Evolutionary conservation across 2,113 vertebrate species (phyloP).

Genomic region (Cyanistes caeruleus): DNA sequence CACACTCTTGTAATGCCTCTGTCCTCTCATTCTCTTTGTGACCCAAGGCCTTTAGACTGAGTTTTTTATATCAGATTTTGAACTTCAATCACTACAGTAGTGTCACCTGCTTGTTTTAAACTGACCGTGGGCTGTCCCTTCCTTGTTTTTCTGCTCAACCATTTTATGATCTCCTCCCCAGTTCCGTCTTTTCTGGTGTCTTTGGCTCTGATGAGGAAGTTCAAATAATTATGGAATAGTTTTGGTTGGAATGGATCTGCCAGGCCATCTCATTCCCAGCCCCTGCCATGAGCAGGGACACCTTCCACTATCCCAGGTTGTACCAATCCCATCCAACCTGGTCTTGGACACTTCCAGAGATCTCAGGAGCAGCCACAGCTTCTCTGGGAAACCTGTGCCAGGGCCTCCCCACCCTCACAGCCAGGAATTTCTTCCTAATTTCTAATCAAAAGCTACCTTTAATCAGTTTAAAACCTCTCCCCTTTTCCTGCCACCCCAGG

Average conservation of each 20-base stretch:
- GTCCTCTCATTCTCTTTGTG: accelerated
- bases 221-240: background rate
- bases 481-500: background rate
- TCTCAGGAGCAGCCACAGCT: background rate
- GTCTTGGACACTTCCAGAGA: background rate
- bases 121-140: background rate
- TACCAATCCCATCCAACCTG: background rate
- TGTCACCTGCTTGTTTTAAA: background rate
- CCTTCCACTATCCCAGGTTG: accelerated
- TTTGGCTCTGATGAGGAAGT: background rate
- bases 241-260: background rate
- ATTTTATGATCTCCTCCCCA: background rate
- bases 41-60: background rate
- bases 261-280: background rate
- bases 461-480: background rate
- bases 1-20: accelerated
- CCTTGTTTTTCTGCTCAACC: background rate
- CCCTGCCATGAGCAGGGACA: background rate
- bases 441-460: background rate
- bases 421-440: background rate
- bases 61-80: background rate
- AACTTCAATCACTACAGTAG: background rate
- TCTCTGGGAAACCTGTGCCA: accelerated
- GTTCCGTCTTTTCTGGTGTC: background rate
- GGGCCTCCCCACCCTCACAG: accelerated